phyloP scores from a whole-genome alignment of 2,113 vertebrate genomes.

The Climacteris rufus region DNA sequence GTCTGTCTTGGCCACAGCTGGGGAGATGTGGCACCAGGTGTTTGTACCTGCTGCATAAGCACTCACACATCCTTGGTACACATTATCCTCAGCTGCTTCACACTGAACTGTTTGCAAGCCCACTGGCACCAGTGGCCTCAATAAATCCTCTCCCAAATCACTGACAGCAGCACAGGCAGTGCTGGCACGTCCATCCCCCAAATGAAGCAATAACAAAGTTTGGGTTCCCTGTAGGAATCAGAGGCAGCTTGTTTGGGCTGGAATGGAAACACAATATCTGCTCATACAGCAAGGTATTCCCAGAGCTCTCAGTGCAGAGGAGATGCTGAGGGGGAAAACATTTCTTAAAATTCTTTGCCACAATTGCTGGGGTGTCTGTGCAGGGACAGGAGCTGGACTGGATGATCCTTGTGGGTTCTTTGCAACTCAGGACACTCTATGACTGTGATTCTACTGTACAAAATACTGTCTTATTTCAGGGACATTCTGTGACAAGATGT shows the following conservation, averaged over 20 bases:
- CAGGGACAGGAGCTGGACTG: background rate
- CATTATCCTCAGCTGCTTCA: constrained; percentile 43
- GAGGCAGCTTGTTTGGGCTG: background rate
- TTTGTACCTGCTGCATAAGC: background rate
- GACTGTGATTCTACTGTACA: background rate
- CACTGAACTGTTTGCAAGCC: background rate
- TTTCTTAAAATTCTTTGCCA: background rate
- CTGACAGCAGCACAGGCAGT: background rate
- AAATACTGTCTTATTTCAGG: background rate
- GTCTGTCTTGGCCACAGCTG: background rate
- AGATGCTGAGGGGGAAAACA: background rate
- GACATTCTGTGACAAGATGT: background rate
- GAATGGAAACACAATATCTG: background rate
- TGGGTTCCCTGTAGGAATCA: background rate
- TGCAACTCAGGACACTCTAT: background rate
- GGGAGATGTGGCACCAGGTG: background rate
- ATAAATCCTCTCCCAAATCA: constrained; percentile 57
- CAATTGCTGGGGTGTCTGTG: background rate
- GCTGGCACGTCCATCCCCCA: background rate
- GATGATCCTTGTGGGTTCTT: no score
- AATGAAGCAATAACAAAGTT: background rate
- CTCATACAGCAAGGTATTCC: background rate
- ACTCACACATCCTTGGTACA: background rate
- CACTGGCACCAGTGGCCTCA: constrained; percentile 11
- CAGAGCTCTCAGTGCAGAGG: background rate